Base-by-base conservation (phyloP, 2,797 vertebrate species). In the Siniperca scherzeri region DNA sequence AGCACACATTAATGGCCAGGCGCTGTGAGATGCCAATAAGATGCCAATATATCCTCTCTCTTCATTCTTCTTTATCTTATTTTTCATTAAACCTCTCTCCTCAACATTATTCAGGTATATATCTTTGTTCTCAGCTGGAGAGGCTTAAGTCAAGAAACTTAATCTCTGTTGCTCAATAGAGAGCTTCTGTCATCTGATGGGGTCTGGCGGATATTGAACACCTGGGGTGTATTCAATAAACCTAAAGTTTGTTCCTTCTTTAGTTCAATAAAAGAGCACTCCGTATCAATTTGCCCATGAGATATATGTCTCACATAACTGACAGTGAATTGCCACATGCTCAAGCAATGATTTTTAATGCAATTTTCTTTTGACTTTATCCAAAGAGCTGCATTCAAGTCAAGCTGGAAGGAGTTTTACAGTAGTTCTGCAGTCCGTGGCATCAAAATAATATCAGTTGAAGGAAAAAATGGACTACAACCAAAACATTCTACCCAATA, bases 171-270 rank as follows among this genome's bases (percentile, higher is more conserved):
- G 89, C 88, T 92, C 92, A 89, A 87, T 88, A 80, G 84, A 89
- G 83, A 88, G 86, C 80, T 76, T 65, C 89, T 82, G 77, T 85
- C 38, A 65, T 88, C 89, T 92, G 90, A 95, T 93, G 86, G 88
- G 88, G 83, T 89, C 88, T 92, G 91, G 88, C 87, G 83, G 81
- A 92, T 94, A 94, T 94, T 92, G 91, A 94, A 83, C 91, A 90
- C 90, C 91, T 72, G 93, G 92, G 90, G 91, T 91, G 93, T 82
- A 89, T 94, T 94, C 93, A 94, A 94, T 94, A 94, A 94, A 86
- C 76, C 78, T 69, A 90, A 94, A 92, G 91, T 93, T 94, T 92
- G 90, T 91, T 91, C 72, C 82, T 78, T 80, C 89, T 87, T 91
- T 87, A 85, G 82, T 79, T 90, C 92, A 91, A 91, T 93, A 92